phyloP scores from a whole-genome alignment of 2,888 invertebrate species.

The Tortrix viridana region DNA sequence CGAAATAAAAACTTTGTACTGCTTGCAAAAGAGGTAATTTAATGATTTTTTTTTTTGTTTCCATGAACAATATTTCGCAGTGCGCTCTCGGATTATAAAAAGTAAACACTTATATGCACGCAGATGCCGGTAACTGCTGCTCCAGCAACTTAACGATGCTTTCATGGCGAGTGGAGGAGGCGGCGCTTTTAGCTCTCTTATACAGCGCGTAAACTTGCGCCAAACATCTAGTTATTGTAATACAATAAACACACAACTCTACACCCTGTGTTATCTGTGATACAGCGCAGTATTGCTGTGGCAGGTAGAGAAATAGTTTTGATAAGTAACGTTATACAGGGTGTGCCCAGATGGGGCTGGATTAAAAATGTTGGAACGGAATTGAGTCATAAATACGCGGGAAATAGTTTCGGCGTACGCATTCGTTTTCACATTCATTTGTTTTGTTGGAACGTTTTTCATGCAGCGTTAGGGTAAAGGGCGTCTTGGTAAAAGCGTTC shows the following conservation, averaged over 20 bases:
- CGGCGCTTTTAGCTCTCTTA: too few species aligned
- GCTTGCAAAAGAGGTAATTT: too few species aligned
- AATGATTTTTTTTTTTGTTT: too few species aligned
- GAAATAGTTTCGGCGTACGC: not conserved
- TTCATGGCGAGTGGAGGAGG: not conserved
- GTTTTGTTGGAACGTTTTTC: constrained; percentile 1
- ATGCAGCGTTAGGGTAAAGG: not conserved
- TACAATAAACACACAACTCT: not conserved
- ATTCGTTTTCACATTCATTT: constrained; percentile 2
- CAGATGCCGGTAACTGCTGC: not conserved
- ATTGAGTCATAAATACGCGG: constrained; percentile 33
- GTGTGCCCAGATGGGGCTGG: constrained; percentile 18
- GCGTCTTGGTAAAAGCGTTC: too few species aligned
- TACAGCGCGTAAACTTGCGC: too few species aligned
- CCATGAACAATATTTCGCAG: too few species aligned
- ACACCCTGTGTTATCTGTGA: not conserved
- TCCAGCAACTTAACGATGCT: constrained; percentile 1
- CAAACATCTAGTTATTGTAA: not conserved
- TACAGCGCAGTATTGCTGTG: not conserved
- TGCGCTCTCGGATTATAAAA: not conserved
- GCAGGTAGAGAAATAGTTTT: constrained; percentile 13
- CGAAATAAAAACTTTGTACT: too few species aligned
- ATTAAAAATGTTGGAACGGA: constrained; percentile 36
- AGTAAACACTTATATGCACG: constrained; percentile 3
- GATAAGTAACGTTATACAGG: constrained; percentile 27